Conservation (phyloP, 2,888 invertebrate species). For the Stictocephala bisonia region DNA sequence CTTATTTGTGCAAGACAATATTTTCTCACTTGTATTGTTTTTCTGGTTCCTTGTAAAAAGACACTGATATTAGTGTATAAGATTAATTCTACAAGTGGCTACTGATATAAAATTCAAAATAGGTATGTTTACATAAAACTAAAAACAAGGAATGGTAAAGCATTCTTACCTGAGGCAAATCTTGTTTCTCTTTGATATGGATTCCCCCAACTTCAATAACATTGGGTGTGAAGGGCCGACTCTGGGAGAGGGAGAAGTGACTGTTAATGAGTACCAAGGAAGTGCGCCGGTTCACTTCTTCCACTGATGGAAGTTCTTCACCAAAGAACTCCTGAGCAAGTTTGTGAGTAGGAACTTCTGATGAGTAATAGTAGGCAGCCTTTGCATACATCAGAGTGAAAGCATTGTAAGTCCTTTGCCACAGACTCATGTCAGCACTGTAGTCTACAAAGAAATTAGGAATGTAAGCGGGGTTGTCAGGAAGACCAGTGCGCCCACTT, state of each 20-base stretch:
- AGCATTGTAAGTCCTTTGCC: slow-evolving; percentile 66
- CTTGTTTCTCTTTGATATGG: slow-evolving; percentile 62
- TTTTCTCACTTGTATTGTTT: too few relatives aligned
- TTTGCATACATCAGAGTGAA: slow-evolving; percentile 62
- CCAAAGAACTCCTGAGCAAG: slow-evolving; percentile 50
- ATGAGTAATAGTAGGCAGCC: slow-evolving; percentile 39
- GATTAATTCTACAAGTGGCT: too few relatives aligned
- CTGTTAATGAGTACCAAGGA: slow-evolving; percentile 67
- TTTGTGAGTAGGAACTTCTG: slow-evolving; percentile 44
- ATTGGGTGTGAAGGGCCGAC: slow-evolving; percentile 68
- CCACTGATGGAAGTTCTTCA: slow-evolving; percentile 50
- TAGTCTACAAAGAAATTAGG: slow-evolving; percentile 51
- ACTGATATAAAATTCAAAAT: too few relatives aligned
- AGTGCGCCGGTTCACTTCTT: slow-evolving; percentile 61
- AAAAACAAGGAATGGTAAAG: too few relatives aligned
- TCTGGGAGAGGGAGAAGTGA: slow-evolving; percentile 67
- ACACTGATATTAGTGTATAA: too few relatives aligned
- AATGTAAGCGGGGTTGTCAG: slow-evolving; percentile 56
- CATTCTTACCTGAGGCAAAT: slow-evolving; percentile 50
- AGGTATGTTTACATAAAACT: too few relatives aligned
- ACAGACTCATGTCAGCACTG: slow-evolving; percentile 62
- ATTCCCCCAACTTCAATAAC: slow-evolving; percentile 71
- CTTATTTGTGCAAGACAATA: too few relatives aligned
- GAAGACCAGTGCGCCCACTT: slow-evolving; percentile 53
- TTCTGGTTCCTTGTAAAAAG: too few relatives aligned